Conservation (phyloP, 2,113 vertebrate genomes). For the Seriola rivoliana region DNA sequence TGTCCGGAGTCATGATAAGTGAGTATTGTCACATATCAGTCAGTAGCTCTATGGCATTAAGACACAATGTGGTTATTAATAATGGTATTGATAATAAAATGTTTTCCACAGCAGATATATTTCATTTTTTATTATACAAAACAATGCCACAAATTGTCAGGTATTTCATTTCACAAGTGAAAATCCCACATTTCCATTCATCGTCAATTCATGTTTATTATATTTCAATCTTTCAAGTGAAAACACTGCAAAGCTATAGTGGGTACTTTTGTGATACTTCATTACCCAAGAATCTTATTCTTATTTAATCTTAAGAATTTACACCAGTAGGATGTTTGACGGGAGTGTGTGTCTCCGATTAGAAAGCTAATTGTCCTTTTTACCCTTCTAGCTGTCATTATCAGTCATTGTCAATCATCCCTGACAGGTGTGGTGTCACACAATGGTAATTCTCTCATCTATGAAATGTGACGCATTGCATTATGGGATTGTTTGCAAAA, state of each 20-base stretch:
- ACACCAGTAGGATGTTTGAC: background rate
- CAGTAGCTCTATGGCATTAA: background rate
- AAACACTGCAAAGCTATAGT: background rate
- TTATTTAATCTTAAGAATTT: too few relatives aligned
- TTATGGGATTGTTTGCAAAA: background rate
- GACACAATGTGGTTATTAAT: background rate
- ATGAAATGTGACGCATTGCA: background rate
- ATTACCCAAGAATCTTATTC: too few relatives aligned
- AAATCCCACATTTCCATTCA: too few relatives aligned
- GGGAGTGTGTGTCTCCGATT: background rate
- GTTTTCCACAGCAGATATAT: background rate
- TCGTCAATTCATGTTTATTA: background rate
- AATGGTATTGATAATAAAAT: too few relatives aligned
- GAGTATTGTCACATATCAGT: conserved; percentile 71
- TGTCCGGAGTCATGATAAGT: conserved; percentile 99
- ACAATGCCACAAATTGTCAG: too few relatives aligned
- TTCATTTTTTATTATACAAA: too few relatives aligned
- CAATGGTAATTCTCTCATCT: background rate
- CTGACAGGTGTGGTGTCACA: too few relatives aligned
- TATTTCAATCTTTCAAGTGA: background rate
- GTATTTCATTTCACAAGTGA: too few relatives aligned
- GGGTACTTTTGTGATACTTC: too few relatives aligned
- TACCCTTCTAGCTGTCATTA: background rate
- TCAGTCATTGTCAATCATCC: too few relatives aligned
- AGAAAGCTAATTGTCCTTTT: background rate